phyloP scores from a whole-genome alignment of 2,113 vertebrate species.

The Sorex fumeus region DNA sequence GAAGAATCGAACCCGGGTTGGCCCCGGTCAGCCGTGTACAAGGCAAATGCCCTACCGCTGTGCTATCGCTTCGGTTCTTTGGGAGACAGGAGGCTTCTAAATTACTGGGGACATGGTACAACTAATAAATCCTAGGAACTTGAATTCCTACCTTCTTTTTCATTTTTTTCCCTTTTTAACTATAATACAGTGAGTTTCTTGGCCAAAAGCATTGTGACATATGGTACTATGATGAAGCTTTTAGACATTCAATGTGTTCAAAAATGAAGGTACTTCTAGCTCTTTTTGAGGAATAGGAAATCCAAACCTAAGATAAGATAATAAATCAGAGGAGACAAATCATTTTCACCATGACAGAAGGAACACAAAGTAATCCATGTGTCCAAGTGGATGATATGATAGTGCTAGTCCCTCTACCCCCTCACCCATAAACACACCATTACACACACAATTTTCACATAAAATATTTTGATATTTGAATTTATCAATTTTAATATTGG shows the following conservation, averaged over 20 bases:
- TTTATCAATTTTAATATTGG: no score
- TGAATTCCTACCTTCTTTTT: background rate
- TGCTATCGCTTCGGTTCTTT: slow-evolving; percentile 36
- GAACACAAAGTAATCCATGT: background rate
- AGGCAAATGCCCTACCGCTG: no score
- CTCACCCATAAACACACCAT: no score
- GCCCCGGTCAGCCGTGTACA: no score
- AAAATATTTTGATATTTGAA: no score
- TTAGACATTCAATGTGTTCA: background rate
- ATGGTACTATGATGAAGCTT: background rate
- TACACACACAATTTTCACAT: no score
- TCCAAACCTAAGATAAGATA: background rate
- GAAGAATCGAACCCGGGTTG: no score
- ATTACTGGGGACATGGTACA: background rate
- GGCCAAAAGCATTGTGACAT: background rate
- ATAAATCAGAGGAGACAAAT: background rate
- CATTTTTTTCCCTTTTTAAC: background rate
- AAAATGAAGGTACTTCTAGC: background rate
- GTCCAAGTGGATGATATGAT: background rate
- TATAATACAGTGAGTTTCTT: background rate
- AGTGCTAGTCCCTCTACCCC: background rate
- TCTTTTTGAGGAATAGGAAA: background rate
- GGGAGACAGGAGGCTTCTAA: background rate
- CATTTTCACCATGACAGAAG: background rate
- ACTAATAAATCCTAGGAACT: background rate